Evolutionary conservation across 2,888 invertebrate genomes (phyloP), one percentile per base, ranked within the genome.

Genomic region (Galeopsomyia nigrocyanea): DNA sequence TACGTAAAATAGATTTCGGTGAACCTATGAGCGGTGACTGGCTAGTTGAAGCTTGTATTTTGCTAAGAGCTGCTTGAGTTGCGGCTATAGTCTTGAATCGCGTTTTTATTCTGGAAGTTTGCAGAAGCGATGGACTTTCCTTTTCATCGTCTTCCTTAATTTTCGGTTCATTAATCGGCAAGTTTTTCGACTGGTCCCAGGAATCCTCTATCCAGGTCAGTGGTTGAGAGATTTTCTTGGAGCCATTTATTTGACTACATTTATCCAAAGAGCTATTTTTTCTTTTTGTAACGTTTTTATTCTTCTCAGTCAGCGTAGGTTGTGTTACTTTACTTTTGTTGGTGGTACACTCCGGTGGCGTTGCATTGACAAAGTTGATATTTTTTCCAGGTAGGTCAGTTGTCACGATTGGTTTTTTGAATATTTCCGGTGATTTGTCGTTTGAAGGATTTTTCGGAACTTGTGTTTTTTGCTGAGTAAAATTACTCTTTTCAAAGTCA

Each of bases 401-500:
- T 39, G 39, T 39, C 39, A 7, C 10, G 10, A 39, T 10, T 9
- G 39, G 1, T 39, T 39, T 39, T 39, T 39, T 13, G 10, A 39
- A 10, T 39, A 39, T 7, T 13, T 39, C 13, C 1, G 7, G 5
- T 10, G 39, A 39, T 10, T 7, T 39, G 10, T 13, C 39, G 1
- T 39, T 39, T 39, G 39, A 1, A 39, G 7, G 1, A 13, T 3
- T 39, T 39, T 39, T 39, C 39, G 39, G 1, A 1, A 10, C 13
- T 13, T 39, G 1, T 39, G 39, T 7, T 10, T 62, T 51, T n/a
- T 47, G 63, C 1, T 19, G 53, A 13, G 69, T 58, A 31, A 76
- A 60, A n/a, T 73, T 69, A 9, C 75, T 76, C 7, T 79, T 78
- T 39, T 80, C 80, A 31, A 82, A 80, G 13, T 78, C 78, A 13